phyloP scores from a whole-genome alignment of 2,888 invertebrate genomes.

The Beris chalybata region DNA sequence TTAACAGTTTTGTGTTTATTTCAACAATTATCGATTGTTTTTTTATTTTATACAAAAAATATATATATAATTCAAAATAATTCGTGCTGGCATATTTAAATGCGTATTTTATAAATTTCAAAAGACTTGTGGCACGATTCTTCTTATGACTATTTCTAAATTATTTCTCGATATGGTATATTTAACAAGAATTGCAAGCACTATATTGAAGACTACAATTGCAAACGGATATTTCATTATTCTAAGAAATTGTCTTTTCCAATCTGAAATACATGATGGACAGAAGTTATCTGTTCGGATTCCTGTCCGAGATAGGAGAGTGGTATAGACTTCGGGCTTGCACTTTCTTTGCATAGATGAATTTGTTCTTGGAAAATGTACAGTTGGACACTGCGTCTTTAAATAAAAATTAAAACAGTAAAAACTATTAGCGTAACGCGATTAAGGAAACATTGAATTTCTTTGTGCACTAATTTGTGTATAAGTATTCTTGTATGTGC shows the following conservation, averaged over 20 bases:
- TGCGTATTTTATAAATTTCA: not conserved
- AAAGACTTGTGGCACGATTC: slow-evolving; percentile 41
- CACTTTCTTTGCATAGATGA: not conserved
- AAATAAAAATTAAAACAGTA: slow-evolving; percentile 16
- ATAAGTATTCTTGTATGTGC: too few species aligned
- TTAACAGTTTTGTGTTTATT: not conserved
- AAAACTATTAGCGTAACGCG: not conserved
- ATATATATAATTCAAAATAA: slow-evolving; percentile 10
- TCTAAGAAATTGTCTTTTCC: slow-evolving; percentile 43
- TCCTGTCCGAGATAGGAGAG: slow-evolving; percentile 19
- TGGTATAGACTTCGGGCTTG: not conserved
- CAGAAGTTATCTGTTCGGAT: slow-evolving; percentile 14
- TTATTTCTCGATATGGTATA: slow-evolving; percentile 45
- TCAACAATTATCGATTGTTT: not conserved
- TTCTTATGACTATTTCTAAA: slow-evolving; percentile 46
- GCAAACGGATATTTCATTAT: slow-evolving; percentile 47
- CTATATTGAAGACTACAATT: slow-evolving; percentile 44
- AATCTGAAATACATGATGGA: slow-evolving; percentile 13
- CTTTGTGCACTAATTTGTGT: too few species aligned
- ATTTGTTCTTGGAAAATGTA: slow-evolving; percentile 16
- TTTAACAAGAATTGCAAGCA: slow-evolving; percentile 44
- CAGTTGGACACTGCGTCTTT: slow-evolving; percentile 17
- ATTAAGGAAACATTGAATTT: not conserved
- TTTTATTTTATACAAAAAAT: not conserved
- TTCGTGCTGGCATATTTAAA: slow-evolving; percentile 3